Evolutionary conservation across 2,888 invertebrate species (phyloP), one percentile per base, ranked within the genome.

Genomic region (Anorthoa munda): DNA sequence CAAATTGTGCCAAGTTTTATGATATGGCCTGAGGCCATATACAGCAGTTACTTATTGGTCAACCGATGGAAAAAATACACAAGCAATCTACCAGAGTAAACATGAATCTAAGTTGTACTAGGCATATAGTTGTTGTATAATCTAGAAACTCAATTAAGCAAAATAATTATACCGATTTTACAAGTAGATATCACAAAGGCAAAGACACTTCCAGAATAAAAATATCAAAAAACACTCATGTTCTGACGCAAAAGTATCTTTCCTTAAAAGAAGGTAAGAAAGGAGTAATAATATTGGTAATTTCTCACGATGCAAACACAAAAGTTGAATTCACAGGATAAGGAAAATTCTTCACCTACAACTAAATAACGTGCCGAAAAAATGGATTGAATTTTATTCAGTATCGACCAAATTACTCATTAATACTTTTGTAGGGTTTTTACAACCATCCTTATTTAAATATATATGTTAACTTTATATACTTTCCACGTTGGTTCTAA

Each of bases 321-420:
- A 39, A 39, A 39, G 39, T 39, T 39, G 39, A 39, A 39, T 39
- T 39, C 39, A 39, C 39, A 39, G 39, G 9, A 39, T 3, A 39
- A 39, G 1, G 39, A 39, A 39, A 39, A 39, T 39, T 18, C 5
- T 65, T 56, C 18, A 45, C 23, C 26, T 26, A 21, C 15, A 45
- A n/a, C 26, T 26, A 21, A 13, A 46, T 45, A 1, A 3, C 50
- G 26, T 26, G 46, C 31, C 11, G 5, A 21, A 18, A 72, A 60
- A 39, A 23, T 4, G 17, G 1, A 55, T 72, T 17, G 3, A 39
- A 63, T 48, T 46, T n/a, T 65, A 55, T 26, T 71, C 4, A 46
- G 50, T 72, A 77, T 77, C 13, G 60, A 77, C 9, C 55, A 46
- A 55, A 65, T 79, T 80, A 73, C 31, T 80, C 80, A 77, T 63